phyloP scores from a whole-genome alignment of 2,113 vertebrate species.

The Crotalus tigris region DNA sequence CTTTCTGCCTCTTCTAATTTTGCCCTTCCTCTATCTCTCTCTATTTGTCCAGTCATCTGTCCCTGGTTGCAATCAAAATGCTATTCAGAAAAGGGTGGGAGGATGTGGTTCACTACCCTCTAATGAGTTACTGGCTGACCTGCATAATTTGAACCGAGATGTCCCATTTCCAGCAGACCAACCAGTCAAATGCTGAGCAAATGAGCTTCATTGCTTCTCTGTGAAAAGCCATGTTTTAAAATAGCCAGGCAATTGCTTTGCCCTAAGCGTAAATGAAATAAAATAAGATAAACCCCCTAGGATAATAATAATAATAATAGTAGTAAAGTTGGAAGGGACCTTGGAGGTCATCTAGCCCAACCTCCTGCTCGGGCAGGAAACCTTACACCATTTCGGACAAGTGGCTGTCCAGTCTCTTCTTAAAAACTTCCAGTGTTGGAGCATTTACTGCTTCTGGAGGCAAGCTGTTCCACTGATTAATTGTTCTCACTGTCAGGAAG shows the following conservation, averaged over 20 bases:
- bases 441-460: no score
- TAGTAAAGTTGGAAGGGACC: no score
- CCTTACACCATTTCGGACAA: no score
- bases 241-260: neutral
- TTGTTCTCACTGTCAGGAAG: no score
- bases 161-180: neutral
- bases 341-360: no score
- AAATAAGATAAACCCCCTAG: neutral
- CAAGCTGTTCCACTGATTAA: no score
- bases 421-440: no score
- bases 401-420: no score
- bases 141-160: neutral
- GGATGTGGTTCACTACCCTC: neutral
- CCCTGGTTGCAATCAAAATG: neutral
- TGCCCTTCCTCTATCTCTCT: neutral
- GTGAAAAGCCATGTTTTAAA: neutral
- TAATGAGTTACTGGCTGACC: neutral
- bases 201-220: neutral
- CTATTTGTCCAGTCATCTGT: neutral
- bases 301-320: no score
- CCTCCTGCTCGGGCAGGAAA: no score
- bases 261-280: neutral
- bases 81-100: neutral
- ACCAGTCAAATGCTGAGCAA: neutral
- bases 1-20: neutral